phyloP scores from a whole-genome alignment of 2,888 invertebrate genomes.

The Cerastis leucographa region DNA sequence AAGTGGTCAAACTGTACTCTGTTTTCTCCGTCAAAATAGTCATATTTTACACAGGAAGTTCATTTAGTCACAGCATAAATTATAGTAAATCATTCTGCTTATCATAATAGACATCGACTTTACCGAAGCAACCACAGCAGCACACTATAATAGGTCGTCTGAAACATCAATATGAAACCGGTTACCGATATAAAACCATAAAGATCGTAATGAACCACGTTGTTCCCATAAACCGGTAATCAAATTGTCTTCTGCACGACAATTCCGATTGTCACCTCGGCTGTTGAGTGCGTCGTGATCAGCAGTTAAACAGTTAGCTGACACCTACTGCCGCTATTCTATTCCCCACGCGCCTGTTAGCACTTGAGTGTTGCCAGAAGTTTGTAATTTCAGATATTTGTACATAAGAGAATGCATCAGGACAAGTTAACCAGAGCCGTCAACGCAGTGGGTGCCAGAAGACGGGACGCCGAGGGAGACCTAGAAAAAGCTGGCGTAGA shows the following conservation, averaged over 20 bases:
- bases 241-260: not conserved
- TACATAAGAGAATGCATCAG: not conserved
- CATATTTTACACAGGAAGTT: not conserved
- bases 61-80: not conserved
- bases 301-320: constrained; percentile 37
- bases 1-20: not conserved
- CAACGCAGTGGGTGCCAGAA: too few species aligned
- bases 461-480: too few species aligned
- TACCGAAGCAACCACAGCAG: too few species aligned
- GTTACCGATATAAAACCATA: not conserved
- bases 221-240: constrained; percentile 19
- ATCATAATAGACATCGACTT: not conserved
- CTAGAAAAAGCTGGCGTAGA: too few species aligned
- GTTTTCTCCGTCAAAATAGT: not conserved
- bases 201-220: not conserved
- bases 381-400: not conserved
- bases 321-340: constrained; percentile 51
- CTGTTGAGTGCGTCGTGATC: constrained; percentile 18
- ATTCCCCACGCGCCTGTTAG: constrained; percentile 48
- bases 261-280: constrained; percentile 48
- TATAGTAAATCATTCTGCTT: not conserved
- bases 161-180: not conserved
- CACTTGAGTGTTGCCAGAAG: constrained; percentile 29
- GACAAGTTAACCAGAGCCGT: too few species aligned
- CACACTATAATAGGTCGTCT: not conserved